phyloP scores from a whole-genome alignment of 2,888 invertebrate genomes.

The Creontiades dilutus region DNA sequence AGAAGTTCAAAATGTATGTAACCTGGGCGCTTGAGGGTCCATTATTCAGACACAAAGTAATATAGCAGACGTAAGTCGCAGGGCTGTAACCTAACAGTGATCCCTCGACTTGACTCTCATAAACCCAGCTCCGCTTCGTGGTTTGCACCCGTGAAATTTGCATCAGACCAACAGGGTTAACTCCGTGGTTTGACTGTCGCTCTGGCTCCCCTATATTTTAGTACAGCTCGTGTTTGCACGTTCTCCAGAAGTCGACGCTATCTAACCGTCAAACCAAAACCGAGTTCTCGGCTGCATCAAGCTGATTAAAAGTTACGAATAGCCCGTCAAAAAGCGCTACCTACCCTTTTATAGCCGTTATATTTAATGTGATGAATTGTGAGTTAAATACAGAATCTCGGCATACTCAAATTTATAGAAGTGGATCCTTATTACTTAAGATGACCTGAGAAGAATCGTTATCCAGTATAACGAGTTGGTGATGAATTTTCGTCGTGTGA shows the following conservation, averaged over 20 bases:
- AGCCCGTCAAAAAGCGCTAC: too few species aligned
- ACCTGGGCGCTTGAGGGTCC: background rate
- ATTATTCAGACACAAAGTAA: slow-evolving; percentile 6
- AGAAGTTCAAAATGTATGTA: background rate
- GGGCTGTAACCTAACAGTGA: background rate
- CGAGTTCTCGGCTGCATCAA: background rate
- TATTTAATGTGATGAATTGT: too few species aligned
- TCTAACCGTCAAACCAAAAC: background rate
- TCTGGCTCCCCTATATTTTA: background rate
- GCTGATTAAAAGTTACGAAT: background rate
- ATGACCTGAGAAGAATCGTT: too few species aligned
- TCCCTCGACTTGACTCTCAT: background rate
- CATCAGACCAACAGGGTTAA: background rate
- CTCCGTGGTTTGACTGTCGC: background rate
- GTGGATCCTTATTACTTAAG: too few species aligned
- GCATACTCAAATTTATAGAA: too few species aligned
- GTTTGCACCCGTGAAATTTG: background rate
- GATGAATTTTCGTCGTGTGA: too few species aligned
- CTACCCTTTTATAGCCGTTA: too few species aligned
- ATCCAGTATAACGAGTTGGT: too few species aligned
- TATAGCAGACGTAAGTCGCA: background rate
- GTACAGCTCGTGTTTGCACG: background rate
- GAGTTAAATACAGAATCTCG: too few species aligned
- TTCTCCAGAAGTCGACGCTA: background rate
- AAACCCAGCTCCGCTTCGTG: background rate